Base-by-base conservation (phyloP, 2,113 vertebrate species). In the Meles meles region DNA sequence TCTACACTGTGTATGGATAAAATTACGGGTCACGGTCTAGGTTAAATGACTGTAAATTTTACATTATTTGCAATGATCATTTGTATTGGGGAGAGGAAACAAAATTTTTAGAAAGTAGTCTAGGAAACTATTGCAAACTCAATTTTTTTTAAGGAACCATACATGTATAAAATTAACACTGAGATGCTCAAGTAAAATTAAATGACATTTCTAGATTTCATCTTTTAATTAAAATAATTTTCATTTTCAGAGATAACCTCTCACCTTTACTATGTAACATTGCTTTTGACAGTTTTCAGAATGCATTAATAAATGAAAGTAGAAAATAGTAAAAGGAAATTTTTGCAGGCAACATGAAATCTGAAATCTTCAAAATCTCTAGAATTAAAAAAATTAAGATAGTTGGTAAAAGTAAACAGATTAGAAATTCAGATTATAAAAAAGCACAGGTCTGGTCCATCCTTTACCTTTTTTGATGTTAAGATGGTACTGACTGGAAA, bases 161-260 rank as follows among this genome's bases (percentile, higher is more conserved):
- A 67, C 23, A 80, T 13, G 44, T 88, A 23, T 29, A 89, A 39
- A 94, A 65, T 93, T 57, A 97, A 72, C 67, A 77, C 18, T 44
- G 42, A 49, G 23, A 67, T 94, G 47, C 15, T 82, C 44, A 55
- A 67, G 59, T 93, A 86, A 67, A 97, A 84, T 44, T 81, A 88
- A 82, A 34, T 80, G 85, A 44, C 81, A 65, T 79, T 10, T 15
- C 23, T 94, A 67, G n/a, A 72, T 77, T 90, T 86, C 10, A 76
- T 88, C 55, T 69, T 90, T 92, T 76, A 94, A 39, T 65, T 88
- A 84, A 95, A 91, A 34, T 72, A 42, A 74, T 92, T 97, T 84
- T 90, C 31, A 92, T 94, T 85, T 97, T 92, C 17, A 92, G 11
- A 34, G 23, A 84, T 17, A 92, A 65, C 72, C 67, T 83, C 12